Percentiles rank a stretch among this genome's conserved stretches.
These are phyloP conservation scores for Thryonomys swinderianus DNA, from an alignment of 2,113 vertebrate species.

Conservation along the genomic window DNA sequence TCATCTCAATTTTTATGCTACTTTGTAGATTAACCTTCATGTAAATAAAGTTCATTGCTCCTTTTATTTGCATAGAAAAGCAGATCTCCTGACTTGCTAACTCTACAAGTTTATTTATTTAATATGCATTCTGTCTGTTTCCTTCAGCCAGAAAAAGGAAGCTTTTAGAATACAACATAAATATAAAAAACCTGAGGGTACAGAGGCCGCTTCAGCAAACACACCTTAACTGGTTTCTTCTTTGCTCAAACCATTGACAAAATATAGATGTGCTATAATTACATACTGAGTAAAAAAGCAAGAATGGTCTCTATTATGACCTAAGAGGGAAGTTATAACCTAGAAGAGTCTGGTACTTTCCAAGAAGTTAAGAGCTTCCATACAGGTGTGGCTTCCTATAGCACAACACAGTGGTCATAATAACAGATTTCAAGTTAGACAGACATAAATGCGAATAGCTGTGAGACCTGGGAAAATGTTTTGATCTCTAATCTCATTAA, in stretches of 20 bases:
- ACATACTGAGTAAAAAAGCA: not conserved
- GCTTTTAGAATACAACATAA: not conserved
- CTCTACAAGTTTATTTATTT: not conserved
- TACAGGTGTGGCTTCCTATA: not conserved
- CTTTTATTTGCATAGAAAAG: not conserved
- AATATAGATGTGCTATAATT: not conserved
- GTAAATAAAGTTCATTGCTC: slow-evolving; percentile 28
- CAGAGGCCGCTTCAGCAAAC: not conserved
- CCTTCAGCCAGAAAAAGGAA: not conserved
- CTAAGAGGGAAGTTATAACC: not conserved
- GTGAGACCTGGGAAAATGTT: not conserved
- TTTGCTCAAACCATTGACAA: not conserved
- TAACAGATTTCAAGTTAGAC: not conserved
- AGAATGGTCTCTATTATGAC: not conserved
- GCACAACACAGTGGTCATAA: not conserved
- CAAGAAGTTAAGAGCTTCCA: not conserved
- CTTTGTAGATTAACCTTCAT: slow-evolving; percentile 33
- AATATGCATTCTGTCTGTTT: not conserved
- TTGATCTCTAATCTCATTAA: not conserved
- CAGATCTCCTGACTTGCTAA: not conserved
- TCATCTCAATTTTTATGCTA: not conserved
- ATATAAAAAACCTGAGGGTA: not conserved
- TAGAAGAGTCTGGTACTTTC: not conserved
- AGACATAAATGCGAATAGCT: not conserved
- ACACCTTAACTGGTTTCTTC: not conserved